phyloP scores from a whole-genome alignment of 2,888 invertebrate genomes.

The Eucera pruinosa region DNA sequence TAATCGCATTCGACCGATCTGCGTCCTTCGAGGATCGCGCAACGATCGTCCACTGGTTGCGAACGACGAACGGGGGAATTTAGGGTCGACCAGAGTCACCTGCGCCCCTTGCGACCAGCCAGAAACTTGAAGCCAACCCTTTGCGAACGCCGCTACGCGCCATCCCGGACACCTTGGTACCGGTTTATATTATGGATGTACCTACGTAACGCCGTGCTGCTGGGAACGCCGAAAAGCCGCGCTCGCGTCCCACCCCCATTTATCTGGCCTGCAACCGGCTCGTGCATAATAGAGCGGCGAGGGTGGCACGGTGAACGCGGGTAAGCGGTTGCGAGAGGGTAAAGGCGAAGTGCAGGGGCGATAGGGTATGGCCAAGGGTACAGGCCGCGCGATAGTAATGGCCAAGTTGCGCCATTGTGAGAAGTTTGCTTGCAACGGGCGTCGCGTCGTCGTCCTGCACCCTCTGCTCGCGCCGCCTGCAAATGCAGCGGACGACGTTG shows the following conservation, averaged over 20 bases:
- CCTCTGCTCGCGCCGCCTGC: slow-evolving; percentile 39
- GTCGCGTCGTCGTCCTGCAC: no score
- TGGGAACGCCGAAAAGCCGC: slow-evolving; percentile 56
- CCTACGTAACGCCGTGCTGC: slow-evolving; percentile 16
- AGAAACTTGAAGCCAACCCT: slow-evolving; percentile 52
- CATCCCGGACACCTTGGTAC: slow-evolving; percentile 32
- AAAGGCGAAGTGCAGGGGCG: slow-evolving; percentile 53
- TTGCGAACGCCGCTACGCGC: slow-evolving; percentile 26
- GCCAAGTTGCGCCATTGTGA: slow-evolving; percentile 81
- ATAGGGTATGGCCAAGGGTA: slow-evolving; percentile 61
- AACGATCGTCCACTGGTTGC: slow-evolving; percentile 40
- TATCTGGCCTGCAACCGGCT: slow-evolving; percentile 48
- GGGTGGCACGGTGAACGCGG: slow-evolving; percentile 4
- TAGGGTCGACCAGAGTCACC: slow-evolving; percentile 67
- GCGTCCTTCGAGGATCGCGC: no score
- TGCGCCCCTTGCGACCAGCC: slow-evolving; percentile 64
- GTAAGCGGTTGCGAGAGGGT: slow-evolving; percentile 13
- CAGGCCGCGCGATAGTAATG: slow-evolving; percentile 75
- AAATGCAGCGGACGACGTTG: slow-evolving; percentile 34
- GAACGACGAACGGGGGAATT: slow-evolving; percentile 63
- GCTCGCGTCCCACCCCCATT: slow-evolving; percentile 50
- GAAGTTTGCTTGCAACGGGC: slow-evolving; percentile 77
- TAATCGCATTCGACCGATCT: no score
- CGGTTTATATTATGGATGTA: slow-evolving; percentile 57
- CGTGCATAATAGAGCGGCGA: slow-evolving; percentile 63